Conservation (phyloP, 2,797 vertebrate species). For the Onychomys torridus region DNA sequence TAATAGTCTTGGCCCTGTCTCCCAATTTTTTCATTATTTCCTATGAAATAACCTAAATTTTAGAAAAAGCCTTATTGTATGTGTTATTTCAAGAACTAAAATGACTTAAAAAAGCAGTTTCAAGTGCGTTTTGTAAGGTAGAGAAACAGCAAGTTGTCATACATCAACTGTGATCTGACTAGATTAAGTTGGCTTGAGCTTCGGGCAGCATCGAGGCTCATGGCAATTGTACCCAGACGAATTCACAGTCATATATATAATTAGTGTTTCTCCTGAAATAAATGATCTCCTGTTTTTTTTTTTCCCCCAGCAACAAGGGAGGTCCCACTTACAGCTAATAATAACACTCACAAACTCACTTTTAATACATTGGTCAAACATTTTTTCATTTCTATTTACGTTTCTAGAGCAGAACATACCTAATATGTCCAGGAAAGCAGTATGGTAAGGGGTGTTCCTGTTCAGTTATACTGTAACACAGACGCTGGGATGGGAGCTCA, state of each 20-base stretch:
- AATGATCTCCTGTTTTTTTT: not conserved
- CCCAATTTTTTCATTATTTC: not conserved
- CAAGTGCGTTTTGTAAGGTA: not conserved
- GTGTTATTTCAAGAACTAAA: slow-evolving; percentile 23
- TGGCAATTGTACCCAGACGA: slow-evolving; percentile 22
- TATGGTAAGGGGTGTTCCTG: not conserved
- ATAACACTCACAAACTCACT: not conserved
- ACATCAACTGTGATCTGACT: not conserved
- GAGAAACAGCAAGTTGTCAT: not conserved
- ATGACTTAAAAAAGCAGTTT: not conserved
- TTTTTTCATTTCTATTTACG: not conserved
- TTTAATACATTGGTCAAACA: not conserved
- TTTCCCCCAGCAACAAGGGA: not conserved
- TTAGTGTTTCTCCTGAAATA: slow-evolving; percentile 49
- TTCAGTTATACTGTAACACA: not conserved
- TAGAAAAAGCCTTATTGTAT: not conserved
- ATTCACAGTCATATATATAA: slow-evolving; percentile 2
- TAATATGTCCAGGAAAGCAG: not conserved
- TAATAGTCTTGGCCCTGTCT: not conserved
- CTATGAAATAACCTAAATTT: not conserved
- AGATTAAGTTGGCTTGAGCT: not conserved
- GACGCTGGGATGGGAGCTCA: not conserved
- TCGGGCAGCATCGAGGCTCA: not conserved
- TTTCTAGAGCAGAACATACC: slow-evolving; percentile 36
- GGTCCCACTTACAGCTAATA: not conserved